phyloP scores from a whole-genome alignment of 2,888 invertebrate genomes.

The Tachystola acroxantha region DNA sequence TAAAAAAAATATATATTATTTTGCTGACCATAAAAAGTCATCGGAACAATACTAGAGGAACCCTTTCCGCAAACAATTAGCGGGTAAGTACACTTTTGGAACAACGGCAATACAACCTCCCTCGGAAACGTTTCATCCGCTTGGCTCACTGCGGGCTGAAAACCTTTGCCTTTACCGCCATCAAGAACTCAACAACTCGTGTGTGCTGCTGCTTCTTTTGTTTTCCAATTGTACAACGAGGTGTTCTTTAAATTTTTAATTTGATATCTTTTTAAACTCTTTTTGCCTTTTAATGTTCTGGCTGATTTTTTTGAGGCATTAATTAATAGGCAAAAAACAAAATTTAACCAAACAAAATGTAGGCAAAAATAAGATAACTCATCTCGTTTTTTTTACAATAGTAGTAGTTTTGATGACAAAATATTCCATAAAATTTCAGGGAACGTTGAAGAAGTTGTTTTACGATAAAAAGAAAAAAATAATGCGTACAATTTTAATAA shows the following conservation, averaged over 20 bases:
- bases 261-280: not conserved
- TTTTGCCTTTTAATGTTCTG: not conserved
- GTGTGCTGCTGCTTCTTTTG: slow-evolving; percentile 45
- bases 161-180: slow-evolving; percentile 60
- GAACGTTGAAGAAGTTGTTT: too few relatives aligned
- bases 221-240: slow-evolving; percentile 42
- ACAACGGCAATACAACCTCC: slow-evolving; percentile 67
- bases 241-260: slow-evolving; percentile 13
- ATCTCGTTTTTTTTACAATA: too few relatives aligned
- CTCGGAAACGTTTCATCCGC: slow-evolving; percentile 29
- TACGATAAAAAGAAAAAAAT: too few relatives aligned
- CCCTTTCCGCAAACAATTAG: slow-evolving; percentile 78
- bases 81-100: slow-evolving; percentile 61
- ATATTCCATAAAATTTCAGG: too few relatives aligned
- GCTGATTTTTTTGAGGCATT: too few relatives aligned
- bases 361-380: too few relatives aligned
- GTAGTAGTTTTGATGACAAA: too few relatives aligned
- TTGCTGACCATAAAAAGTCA: slow-evolving; percentile 56
- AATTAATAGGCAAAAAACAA: too few relatives aligned
- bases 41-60: slow-evolving; percentile 65
- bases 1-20: too few relatives aligned
- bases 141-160: slow-evolving; percentile 52
- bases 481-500: too few relatives aligned
- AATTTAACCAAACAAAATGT: too few relatives aligned
- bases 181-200: slow-evolving; percentile 45